Base-by-base conservation (phyloP, 2,888 invertebrate species). In the Lasioglossum figueresi region DNA sequence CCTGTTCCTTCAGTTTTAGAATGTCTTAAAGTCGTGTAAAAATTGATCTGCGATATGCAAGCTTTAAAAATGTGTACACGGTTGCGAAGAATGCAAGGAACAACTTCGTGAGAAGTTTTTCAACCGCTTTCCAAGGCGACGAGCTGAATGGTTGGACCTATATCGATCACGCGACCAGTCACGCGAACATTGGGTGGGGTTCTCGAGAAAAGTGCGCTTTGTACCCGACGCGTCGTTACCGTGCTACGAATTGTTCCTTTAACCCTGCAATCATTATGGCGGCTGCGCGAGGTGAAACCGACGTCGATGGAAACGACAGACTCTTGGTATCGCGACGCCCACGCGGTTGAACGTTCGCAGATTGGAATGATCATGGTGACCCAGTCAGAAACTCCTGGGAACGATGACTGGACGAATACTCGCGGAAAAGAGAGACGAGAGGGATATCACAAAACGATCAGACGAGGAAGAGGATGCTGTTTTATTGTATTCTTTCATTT, bases 111-210 rank as follows among this genome's bases (percentile, higher is more conserved):
- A 80, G 80, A 77, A 86, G 78, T 34, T 73, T 79, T 71, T 75
- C 68, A 78, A 79, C 73, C 72, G 45, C 70, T 81, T 72, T 84
- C 59, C 80, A 84, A 85, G 80, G n/a, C 81, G 84, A 37, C 79
- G 80, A 80, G 80, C 66, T 59, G 79, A 70, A 37, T 74, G 80
- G 80, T 72, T 72, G 72, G 79, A 76, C 73, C 52, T 63, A 80
- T 92, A 93, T 93, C 91, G 92, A 93, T 92, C 91, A 93, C 88
- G 84, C 88, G 88, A 84, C 77, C 77, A 89, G 92, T 93, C 93
- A 93, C 93, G 93, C 93, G 90, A 93, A 88, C 88, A 81, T 82
- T 90, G 91, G 91, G 91, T 88, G 90, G 91, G 89, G 91, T 87
- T 86, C 87, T 83, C 68, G 63, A 86, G 79, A 82, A 86, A 85